Base-by-base conservation (phyloP, 2,888 invertebrate genomes). In the Drosophila buzzatii region DNA sequence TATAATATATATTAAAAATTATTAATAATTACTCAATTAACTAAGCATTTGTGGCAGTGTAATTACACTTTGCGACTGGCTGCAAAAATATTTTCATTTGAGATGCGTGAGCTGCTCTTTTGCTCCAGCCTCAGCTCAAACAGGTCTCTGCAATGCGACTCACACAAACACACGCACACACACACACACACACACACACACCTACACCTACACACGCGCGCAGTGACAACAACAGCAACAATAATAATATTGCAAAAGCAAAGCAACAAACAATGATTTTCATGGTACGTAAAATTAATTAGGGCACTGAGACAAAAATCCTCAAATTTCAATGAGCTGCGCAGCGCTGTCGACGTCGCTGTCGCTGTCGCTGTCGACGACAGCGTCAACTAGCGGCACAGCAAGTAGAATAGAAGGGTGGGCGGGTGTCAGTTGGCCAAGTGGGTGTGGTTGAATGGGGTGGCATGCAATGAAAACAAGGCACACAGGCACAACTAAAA, bases 251-350 rank as follows among this genome's bases (percentile, higher is more conserved):
- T 65, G 72, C 61, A 64, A 51, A 77, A 77, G 78, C 75, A 85
- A 75, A 71, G 78, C 90, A 83, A 77, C 86, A 90, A 88, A 88
- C 82, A 90, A 90, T 91, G 88, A 91, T 90, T 90, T 91, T 88
- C 86, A 91, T 89, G 90, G 82, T 91, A 81, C 89, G 87, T 85
- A 90, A 91, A 91, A 91, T 91, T 91, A 91, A 91, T 91, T 91
- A 91, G 91, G 90, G 89, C 89, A 91, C 89, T 91, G 88, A 91
- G 89, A 91, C 90, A 91, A 91, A 83, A 89, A 91, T 91, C 90
- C 90, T 90, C 90, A 91, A 90, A 90, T 90, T 90, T 90, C 90
- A 90, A 82, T 84, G 85, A 88, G 88, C 72, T 66, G 70, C 72
- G 70, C 76, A 64, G 82, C 63, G 56, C 23, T 35, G 59, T 18